Base-by-base conservation (phyloP, 2,888 invertebrate genomes). In the Drosophila antonietae region DNA sequence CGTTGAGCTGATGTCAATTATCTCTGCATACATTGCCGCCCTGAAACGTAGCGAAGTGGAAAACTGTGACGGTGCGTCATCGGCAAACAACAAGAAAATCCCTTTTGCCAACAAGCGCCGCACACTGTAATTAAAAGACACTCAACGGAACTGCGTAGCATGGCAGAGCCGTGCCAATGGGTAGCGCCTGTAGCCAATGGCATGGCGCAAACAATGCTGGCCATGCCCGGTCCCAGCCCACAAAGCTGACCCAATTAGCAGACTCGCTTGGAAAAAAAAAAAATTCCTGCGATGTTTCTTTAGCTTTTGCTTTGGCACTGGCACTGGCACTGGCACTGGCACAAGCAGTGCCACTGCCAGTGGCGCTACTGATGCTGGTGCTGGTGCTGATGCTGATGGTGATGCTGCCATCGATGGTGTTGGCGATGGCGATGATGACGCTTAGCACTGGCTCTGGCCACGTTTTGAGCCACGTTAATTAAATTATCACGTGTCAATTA, bases 401-500 rank as follows among this genome's bases (percentile, higher is more conserved):
- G 72, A 2, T 49, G 72, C 23, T 63, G 59, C 67, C 64, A 71
- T 69, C 60, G 70, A 60, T 71, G 75, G 71, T 67, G 83, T 58
- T 80, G 75, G 47, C 47, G 55, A 67, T 56, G 75, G 46, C 53
- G 68, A 37, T 57, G 66, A 35, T 57, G 66, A 35, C 52, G 78
- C 78, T 80, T 73, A 77, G 73, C 64, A 57, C 77, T 70, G 70
- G 77, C 47, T 77, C 70, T 69, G 81, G 73, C 69, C 81, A 79
- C 86, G 86, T 84, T 84, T 81, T 86, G 78, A 83, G 77, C 67
- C 77, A 80, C 87, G 87, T 89, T 84, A 84, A 84, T 84, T 84
- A 84, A 84, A 84, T 84, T 89, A 84, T 89, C 84, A 84, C 84
- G 84, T 84, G 84, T 84, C 84, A 84, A 84, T 84, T 84, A 89